Evolutionary conservation across 2,113 vertebrate genomes (phyloP).

Genomic region (Sylvia atricapilla): DNA sequence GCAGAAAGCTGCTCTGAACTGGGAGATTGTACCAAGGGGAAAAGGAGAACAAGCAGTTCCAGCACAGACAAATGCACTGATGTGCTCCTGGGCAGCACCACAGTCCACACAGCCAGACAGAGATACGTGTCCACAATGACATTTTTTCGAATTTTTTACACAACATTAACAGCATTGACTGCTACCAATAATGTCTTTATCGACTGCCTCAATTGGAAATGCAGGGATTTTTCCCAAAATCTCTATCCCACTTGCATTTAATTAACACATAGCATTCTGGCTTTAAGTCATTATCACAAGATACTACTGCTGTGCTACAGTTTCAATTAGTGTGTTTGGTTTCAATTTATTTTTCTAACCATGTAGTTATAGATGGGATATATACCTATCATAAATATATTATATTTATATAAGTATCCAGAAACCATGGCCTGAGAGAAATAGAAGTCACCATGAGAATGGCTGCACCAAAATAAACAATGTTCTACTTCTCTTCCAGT

Average conservation of each 20-base stretch:
- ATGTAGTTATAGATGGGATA: neutral
- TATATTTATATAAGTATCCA: neutral
- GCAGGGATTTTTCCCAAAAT: neutral
- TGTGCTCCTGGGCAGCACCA: neutral
- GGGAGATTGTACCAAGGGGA: neutral
- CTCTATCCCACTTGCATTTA: neutral
- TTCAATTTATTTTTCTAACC: neutral
- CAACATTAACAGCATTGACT: neutral
- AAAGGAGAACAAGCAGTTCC: neutral
- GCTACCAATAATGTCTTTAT: neutral
- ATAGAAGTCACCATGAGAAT: neutral
- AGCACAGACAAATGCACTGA: rapidly evolving
- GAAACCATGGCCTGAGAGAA: neutral
- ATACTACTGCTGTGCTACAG: neutral
- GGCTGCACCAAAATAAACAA: neutral
- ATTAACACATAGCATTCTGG: neutral
- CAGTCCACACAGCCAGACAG: neutral
- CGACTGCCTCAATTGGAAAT: neutral
- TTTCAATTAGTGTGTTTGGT: neutral
- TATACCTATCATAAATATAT: no score
- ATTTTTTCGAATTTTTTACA: neutral
- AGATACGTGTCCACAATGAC: rapidly evolving
- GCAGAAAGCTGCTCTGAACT: neutral
- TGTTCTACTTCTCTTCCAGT: neutral
- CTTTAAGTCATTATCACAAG: neutral